These are phyloP conservation scores for Oxyruncus cristatus DNA, from an alignment of 2,113 vertebrate species.

Conservation along the genomic window DNA sequence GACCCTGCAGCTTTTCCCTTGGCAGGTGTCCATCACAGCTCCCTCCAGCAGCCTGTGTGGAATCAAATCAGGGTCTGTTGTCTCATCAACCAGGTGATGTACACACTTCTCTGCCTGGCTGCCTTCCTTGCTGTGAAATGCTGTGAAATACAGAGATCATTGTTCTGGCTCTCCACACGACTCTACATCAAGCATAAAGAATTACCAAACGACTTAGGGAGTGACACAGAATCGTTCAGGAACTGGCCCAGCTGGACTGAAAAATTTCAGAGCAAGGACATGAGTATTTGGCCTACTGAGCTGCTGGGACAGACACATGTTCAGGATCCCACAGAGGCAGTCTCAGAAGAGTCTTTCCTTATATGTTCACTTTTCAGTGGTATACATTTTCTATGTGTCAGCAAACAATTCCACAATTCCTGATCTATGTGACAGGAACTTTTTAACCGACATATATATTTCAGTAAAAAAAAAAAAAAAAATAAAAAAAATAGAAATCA, in stretches of 20 bases:
- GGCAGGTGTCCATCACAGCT: background rate
- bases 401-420: background rate
- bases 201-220: background rate
- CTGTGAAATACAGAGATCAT: background rate
- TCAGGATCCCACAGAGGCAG: background rate
- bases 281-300: background rate
- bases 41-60: background rate
- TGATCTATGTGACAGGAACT: background rate
- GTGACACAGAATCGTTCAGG: background rate
- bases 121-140: background rate
- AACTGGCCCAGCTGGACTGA: background rate
- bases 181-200: background rate
- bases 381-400: background rate
- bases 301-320: background rate
- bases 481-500: background rate
- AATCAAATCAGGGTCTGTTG: background rate
- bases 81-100: background rate
- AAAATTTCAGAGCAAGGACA: background rate
- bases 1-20: background rate
- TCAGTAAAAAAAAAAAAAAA: accelerated
- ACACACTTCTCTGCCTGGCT: background rate
- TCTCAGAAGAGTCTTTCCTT: background rate
- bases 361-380: background rate
- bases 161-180: background rate
- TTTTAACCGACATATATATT: background rate